A percentile compares a stretch with the other conserved stretches of the same genome.
phyloP scores from a whole-genome alignment of 2,888 invertebrate genomes.

The Anticlea derivata region DNA sequence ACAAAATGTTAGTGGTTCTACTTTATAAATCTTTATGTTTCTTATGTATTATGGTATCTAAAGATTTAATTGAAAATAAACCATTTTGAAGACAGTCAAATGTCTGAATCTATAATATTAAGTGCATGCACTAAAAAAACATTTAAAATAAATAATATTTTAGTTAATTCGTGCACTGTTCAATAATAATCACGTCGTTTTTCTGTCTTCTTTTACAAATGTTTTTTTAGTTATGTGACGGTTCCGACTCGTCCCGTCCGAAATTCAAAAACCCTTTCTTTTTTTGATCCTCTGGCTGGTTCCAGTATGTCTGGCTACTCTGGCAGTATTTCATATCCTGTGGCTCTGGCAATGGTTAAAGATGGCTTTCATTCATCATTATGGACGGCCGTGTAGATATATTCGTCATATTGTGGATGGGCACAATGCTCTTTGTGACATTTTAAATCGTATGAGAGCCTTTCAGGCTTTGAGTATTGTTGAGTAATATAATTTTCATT shows the following conservation, averaged over 20 bases:
- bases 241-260: slow-evolving; percentile 2
- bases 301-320: slow-evolving; percentile 71
- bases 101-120: no score
- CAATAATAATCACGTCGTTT: no score
- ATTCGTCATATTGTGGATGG: slow-evolving; percentile 42
- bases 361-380: slow-evolving; percentile 48
- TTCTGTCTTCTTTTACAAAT: no score
- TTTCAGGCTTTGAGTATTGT: slow-evolving; percentile 14
- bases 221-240: neutral
- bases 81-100: no score
- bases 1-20: no score
- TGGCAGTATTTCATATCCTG: slow-evolving; percentile 49
- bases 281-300: slow-evolving; percentile 59
- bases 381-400: slow-evolving; percentile 38
- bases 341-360: slow-evolving; percentile 45
- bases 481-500: slow-evolving; percentile 17
- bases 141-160: no score
- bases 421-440: slow-evolving; percentile 40
- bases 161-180: no score
- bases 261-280: slow-evolving; percentile 16
- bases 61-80: no score
- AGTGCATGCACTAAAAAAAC: no score
- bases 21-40: no score
- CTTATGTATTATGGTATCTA: no score
- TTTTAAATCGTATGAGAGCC: slow-evolving; percentile 27